Base-by-base conservation (phyloP, 1,140 invertebrate species). In the Papilio aristodemus region DNA sequence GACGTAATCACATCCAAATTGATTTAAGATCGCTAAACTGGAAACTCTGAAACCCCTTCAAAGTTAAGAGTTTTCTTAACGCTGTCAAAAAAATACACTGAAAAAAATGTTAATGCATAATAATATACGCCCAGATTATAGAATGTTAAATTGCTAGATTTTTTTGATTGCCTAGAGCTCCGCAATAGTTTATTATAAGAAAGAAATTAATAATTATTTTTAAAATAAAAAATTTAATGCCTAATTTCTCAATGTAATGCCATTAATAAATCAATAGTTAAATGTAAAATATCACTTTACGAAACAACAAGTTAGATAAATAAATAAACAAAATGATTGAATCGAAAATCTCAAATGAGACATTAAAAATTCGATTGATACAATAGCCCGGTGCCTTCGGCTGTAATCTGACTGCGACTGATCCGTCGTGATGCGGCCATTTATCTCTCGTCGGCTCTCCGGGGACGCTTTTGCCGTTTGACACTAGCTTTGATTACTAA, bases 1-100 rank as follows among this genome's bases (percentile, higher is more conserved):
- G n/a, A 37, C 58, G 74, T 79, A 79, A 79, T 81, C 77, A 78
- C 73, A 60, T 69, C 60, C 71, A 84, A 83, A 84, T 87, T 88
- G 80, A 85, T 86, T 85, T 68, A 68, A 76, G 76, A 79, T 70
- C 74, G 79, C 39, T 46, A 50, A 50, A 50, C 22, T 64, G 25
- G 27, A 59, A 59, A 59, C 27, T 36, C 32, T 5, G 58, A 36
- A 3, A 36, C n/a, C 27, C 58, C 36, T 59, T 14, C 14, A 62
- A 68, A 59, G 9, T 14, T 14, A 50, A 50, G 17, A 4, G 46
- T 4, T 14, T 50, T 19, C 14, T 50, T 14, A 50, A 50, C 8
- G 14, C 14, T 50, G 17, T 50, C 46, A 14, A 8, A 32, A 32
- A 32, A 3, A 3, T 32, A 3, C 2, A 32, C 27, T 32, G 27